Evolutionary conservation across 2,888 invertebrate species (phyloP), one percentile per base, ranked within the genome.

Genomic region (Ophraella communa): DNA sequence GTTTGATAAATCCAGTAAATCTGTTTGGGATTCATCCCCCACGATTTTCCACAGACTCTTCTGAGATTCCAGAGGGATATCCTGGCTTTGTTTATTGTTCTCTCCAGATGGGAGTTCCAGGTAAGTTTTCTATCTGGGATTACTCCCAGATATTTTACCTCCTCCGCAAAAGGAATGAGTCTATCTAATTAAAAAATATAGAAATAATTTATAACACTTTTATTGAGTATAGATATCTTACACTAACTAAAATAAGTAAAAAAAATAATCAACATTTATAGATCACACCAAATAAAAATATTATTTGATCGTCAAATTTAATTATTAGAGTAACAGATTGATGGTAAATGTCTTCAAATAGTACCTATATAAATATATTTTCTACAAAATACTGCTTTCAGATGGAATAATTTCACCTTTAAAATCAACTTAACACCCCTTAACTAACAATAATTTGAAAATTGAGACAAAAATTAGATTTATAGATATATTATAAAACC

Each of bases 181-280:
- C n/a, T n/a, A 30, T 11, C 30, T 30, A 11, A 11, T 10, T 8
- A 30, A 30, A 30, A 11, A 30, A 30, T 10, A 27, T 27, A 30
- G 8, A 3, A 10, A 17, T 2, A 14, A 62, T 24, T 57, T 57
- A 52, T 65, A 65, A 65, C 61, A 65, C 57, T 52, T 65, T 65
- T 65, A 65, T 61, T 65, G 61, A 65, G 57, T 61, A 62, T 62
- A 62, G 54, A 63, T 65, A 60, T 49, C 57, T 57, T 45, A 65
- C 57, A 62, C 58, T 57, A 61, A 47, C 35, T 64, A 54, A 35
- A 24, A 62, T 47, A 53, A 27, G 61, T 61, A 62, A 65, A 65
- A 65, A 65, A 61, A 62, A 58, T 64, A 60, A 65, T 55, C 57
- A 65, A 65, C 65, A 62, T 65, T 65, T 53, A 65, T 51, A 35